Conservation (phyloP, 2,797 vertebrate species). For the Heliangelus exortis region DNA sequence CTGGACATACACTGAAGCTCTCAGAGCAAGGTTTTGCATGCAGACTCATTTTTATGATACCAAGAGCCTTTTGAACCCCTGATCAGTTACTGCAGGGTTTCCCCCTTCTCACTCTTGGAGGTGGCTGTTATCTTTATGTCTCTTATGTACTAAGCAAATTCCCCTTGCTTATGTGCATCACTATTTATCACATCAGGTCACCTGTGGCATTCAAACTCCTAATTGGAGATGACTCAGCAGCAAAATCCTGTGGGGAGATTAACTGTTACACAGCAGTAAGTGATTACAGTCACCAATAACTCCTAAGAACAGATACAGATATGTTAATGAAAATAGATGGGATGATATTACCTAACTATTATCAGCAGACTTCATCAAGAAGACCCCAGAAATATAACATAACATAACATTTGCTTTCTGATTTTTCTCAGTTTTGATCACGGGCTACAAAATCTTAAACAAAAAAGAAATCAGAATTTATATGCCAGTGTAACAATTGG, state of each 20-base stretch:
- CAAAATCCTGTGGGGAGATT: background rate
- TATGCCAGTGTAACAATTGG: background rate
- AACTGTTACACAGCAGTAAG: background rate
- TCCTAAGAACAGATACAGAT: background rate
- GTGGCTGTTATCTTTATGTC: slow-evolving; percentile 5
- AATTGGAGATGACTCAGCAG: background rate
- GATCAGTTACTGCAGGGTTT: slow-evolving; percentile 6
- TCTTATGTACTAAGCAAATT: background rate
- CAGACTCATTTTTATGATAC: background rate
- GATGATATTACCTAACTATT: background rate
- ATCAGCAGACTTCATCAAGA: background rate
- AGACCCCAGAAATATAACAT: background rate
- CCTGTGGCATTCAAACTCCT: slow-evolving; percentile 34
- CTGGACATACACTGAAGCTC: background rate
- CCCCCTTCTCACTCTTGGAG: background rate
- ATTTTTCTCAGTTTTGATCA: background rate
- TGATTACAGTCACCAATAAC: background rate
- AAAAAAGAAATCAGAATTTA: background rate
- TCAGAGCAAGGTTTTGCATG: background rate
- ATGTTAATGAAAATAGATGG: background rate
- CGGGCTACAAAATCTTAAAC: background rate
- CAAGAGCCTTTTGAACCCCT: background rate
- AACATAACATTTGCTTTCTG: background rate
- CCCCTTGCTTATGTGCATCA: background rate
- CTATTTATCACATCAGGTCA: slow-evolving; percentile 7